These are phyloP conservation scores for Callinectes sapidus DNA, from an alignment of 2,888 invertebrate species.

Conservation along the genomic window DNA sequence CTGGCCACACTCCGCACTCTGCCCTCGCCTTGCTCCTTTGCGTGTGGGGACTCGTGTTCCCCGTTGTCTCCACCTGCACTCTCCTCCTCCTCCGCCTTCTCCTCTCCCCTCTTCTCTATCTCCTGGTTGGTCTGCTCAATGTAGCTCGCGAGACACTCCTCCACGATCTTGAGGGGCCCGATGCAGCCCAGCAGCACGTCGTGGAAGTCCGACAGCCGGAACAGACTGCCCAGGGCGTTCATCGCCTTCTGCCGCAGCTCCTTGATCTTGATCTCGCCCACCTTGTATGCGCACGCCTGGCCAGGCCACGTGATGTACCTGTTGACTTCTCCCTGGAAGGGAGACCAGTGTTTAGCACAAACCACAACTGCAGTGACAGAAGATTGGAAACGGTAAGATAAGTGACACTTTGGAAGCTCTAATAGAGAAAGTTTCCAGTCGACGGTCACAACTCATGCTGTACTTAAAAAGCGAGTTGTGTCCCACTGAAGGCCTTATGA, in stretches of 20 bases:
- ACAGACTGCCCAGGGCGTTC: slow-evolving; percentile 68
- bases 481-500: too few species aligned
- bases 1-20: background rate
- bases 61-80: background rate
- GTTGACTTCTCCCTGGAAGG: slow-evolving; percentile 59
- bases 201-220: slow-evolving; percentile 68
- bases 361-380: background rate
- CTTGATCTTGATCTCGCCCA: slow-evolving; percentile 72
- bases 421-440: background rate
- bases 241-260: slow-evolving; percentile 69
- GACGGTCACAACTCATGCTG: background rate
- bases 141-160: slow-evolving; percentile 66
- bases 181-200: slow-evolving; percentile 63
- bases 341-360: background rate
- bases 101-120: slow-evolving; percentile 30
- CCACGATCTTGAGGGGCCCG: slow-evolving; percentile 65
- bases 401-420: background rate
- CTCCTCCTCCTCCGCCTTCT: background rate
- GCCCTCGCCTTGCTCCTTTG: background rate
- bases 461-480: too few species aligned
- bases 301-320: slow-evolving; percentile 70
- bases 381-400: background rate
- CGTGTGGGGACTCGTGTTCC: slow-evolving; percentile 22
- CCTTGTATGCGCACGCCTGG: slow-evolving; percentile 65
- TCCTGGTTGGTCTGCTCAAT: slow-evolving; percentile 53